Evolutionary conservation across 2,113 vertebrate species (phyloP), one percentile per base, ranked within the genome.

Genomic region (Calyptomena viridis): DNA sequence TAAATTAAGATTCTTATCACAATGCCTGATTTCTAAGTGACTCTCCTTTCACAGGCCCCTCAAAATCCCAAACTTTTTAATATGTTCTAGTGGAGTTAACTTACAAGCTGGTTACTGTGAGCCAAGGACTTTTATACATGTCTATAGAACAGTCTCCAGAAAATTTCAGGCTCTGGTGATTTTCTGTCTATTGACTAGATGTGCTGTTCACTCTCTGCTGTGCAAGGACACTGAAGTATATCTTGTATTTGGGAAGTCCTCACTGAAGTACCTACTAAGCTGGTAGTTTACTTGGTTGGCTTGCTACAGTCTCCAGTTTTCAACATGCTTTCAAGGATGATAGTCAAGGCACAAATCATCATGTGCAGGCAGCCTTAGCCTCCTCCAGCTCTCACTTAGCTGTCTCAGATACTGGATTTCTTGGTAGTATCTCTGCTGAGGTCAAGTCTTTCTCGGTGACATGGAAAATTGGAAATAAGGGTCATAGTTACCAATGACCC

Each of bases 1-100:
- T 40, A 96, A 89, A 96, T 78, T 44, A 82, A 79, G 58, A 89
- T 86, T 89, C 39, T 84, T 84, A 90, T 75, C 80, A 84, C 25
- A 84, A 64, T 59, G n/a, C 24, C 19, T 69, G 39, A 86, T 81
- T 82, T 74, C 72, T 93, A 0, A 60, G 62, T 71, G 50, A 16
- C 52, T 63, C 39, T 62, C 56, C 47, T 27, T 87, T 74, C 83
- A 94, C 63, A 81, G 42, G n/a, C 14, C 14, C 35, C 60, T 86
- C 82, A 47, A 16, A 84, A 87, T 72, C 47, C 64, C 83, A 84
- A 59, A 47, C 21, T 84, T 69, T 84, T 91, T n/a, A 9, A 59
- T 0, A 0, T 67, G 18, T 74, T 90, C 33, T 24, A 0, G 0
- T 13, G 15, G 12, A 92, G 13, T 67, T 67, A 69, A 83, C 11